Evolutionary conservation across 1,140 invertebrate genomes (phyloP).

Genomic region (Chlorops oryzae): DNA sequence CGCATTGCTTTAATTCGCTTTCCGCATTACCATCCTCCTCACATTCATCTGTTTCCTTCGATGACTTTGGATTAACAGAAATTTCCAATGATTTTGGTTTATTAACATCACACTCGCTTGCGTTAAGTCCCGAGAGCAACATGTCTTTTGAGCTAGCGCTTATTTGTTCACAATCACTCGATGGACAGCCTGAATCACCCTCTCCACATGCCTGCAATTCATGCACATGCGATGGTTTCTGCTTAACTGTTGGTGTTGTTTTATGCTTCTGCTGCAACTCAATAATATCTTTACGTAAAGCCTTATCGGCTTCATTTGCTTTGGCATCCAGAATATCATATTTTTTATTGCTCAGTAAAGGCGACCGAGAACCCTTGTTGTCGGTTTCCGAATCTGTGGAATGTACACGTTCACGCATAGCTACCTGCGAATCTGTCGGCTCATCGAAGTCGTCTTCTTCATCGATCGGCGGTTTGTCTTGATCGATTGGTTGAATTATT

Average conservation of each 20-base stretch:
- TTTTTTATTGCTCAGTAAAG: slow-evolving; percentile 48
- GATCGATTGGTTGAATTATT: background rate
- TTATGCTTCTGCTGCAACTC: slow-evolving; percentile 14
- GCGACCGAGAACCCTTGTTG: slow-evolving; percentile 56
- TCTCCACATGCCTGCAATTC: slow-evolving; percentile 23
- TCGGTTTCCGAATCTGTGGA: slow-evolving; percentile 55
- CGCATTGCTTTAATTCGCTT: background rate
- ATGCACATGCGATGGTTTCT: background rate
- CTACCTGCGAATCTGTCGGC: slow-evolving; percentile 50
- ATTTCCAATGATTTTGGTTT: background rate
- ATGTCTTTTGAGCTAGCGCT: slow-evolving; percentile 61
- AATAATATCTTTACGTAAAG: slow-evolving; percentile 29
- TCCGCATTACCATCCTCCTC: slow-evolving; percentile 14
- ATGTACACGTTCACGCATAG: slow-evolving; percentile 48
- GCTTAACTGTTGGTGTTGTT: background rate
- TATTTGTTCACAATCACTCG: slow-evolving; percentile 51
- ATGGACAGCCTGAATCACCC: slow-evolving; percentile 42
- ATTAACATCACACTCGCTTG: too few relatives aligned
- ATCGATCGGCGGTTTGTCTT: slow-evolving; percentile 1
- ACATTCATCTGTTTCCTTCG: slow-evolving; percentile 16
- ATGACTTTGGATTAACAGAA: slow-evolving; percentile 17
- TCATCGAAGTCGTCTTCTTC: slow-evolving; percentile 7
- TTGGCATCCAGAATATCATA: slow-evolving; percentile 23
- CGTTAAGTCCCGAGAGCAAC: slow-evolving; percentile 49
- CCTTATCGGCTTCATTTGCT: slow-evolving; percentile 29